phyloP scores from a whole-genome alignment of 1,140 invertebrate genomes.

The Drosophila sulfurigaster region DNA sequence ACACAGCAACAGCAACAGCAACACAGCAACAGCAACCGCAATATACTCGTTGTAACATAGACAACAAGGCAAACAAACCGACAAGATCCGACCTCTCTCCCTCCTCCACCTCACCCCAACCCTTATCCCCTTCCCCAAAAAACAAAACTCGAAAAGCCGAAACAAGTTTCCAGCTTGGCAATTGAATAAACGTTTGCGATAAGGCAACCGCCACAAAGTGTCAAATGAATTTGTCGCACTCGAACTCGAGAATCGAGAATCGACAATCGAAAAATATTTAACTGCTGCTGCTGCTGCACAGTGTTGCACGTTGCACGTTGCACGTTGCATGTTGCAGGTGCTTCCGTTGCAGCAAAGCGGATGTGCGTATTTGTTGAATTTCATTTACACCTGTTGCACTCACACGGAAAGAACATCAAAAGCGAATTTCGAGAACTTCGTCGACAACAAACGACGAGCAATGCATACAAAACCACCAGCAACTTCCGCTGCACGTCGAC shows the following conservation, averaged over 20 bases:
- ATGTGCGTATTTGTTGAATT: constrained; percentile 78
- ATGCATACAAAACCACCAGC: constrained; percentile 73
- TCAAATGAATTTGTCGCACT: constrained; percentile 81
- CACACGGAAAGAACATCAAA: constrained; percentile 42
- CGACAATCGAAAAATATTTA: not conserved
- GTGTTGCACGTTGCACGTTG: no score
- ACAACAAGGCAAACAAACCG: constrained; percentile 75
- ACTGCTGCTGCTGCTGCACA: not conserved
- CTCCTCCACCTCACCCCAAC: not conserved
- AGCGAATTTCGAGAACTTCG: constrained; percentile 7
- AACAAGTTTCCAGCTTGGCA: constrained; percentile 66
- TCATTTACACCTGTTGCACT: constrained; percentile 77
- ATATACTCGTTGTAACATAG: constrained; percentile 56
- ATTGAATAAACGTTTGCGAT: constrained; percentile 60
- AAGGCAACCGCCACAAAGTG: constrained; percentile 67
- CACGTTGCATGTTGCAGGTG: constrained; percentile 57
- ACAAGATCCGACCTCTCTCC: constrained; percentile 52
- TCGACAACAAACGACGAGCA: constrained; percentile 18
- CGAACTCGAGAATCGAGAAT: not conserved
- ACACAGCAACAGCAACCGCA: constrained; percentile 41
- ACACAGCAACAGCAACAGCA: constrained; percentile 39
- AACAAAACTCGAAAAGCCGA: constrained; percentile 49
- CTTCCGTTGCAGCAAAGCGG: constrained; percentile 68
- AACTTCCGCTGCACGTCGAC: constrained; percentile 66
- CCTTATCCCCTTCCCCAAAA: constrained; percentile 1